Conservation (phyloP, 1,140 invertebrate species). For the Hetaerina americana region DNA sequence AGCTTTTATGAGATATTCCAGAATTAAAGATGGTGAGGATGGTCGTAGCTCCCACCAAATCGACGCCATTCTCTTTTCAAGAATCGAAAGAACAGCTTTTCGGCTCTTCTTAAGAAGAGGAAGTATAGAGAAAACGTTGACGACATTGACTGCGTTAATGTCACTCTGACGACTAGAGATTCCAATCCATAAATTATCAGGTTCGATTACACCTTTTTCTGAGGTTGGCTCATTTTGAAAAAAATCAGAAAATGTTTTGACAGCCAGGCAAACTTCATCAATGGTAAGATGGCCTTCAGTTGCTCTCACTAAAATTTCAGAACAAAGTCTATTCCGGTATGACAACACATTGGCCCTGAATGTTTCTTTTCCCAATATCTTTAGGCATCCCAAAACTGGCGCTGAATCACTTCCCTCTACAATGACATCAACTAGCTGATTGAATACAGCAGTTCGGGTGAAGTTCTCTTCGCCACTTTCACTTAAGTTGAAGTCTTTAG, state of each 20-base stretch:
- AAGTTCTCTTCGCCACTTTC: slow-evolving; percentile 23
- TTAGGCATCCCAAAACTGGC: slow-evolving; percentile 32
- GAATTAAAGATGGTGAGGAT: slow-evolving; percentile 31
- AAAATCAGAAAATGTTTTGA: slow-evolving; percentile 30
- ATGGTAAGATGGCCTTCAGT: slow-evolving; percentile 44
- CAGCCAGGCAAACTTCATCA: slow-evolving; percentile 44
- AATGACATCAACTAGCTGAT: slow-evolving; percentile 33
- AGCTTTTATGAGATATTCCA: slow-evolving; percentile 27
- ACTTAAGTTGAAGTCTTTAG: slow-evolving; percentile 12
- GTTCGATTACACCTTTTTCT: slow-evolving; percentile 21
- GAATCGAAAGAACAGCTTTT: slow-evolving; percentile 41
- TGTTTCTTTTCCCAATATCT: slow-evolving; percentile 28
- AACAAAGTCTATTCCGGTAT: slow-evolving; percentile 39
- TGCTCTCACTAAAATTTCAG: slow-evolving; percentile 44
- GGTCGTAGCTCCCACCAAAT: slow-evolving; percentile 39
- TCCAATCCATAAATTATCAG: slow-evolving; percentile 57
- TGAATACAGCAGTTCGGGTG: slow-evolving; percentile 28
- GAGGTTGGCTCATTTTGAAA: slow-evolving; percentile 31
- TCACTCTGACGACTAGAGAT: slow-evolving; percentile 41
- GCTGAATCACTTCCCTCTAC: slow-evolving; percentile 26
- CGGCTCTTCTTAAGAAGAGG: slow-evolving; percentile 43
- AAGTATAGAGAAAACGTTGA: slow-evolving; percentile 40
- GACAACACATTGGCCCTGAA: slow-evolving; percentile 30
- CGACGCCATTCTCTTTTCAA: slow-evolving; percentile 44
- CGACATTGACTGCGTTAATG: slow-evolving; percentile 42